Percentiles rank a stretch among this genome's conserved stretches.
phyloP scores from a whole-genome alignment of 1,140 invertebrate genomes.

The Zelostemma sp. region DNA sequence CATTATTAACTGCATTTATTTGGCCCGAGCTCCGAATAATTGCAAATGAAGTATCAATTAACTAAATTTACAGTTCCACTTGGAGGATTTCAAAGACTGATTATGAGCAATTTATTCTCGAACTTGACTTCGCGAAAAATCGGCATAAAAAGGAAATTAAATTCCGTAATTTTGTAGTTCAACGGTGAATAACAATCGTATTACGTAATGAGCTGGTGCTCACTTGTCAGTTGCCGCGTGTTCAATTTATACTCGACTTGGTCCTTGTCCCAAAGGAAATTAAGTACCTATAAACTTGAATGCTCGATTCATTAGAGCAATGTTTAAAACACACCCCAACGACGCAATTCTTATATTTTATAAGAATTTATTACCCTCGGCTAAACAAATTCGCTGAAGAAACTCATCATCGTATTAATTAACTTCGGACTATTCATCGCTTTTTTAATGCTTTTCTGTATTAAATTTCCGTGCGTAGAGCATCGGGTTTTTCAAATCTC shows the following conservation, averaged over 20 bases:
- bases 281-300: conserved; percentile 15
- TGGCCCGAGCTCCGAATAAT: no score
- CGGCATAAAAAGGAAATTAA: neutral
- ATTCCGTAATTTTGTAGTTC: neutral
- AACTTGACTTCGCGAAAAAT: no score
- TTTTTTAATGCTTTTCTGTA: neutral
- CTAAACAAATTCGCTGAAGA: conserved; percentile 26
- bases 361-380: conserved; percentile 13
- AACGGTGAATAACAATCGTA: neutral
- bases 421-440: neutral
- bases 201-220: neutral
- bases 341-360: conserved; percentile 5
- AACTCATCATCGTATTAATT: neutral
- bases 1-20: neutral
- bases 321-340: conserved; percentile 27
- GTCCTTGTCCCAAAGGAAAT: conserved; percentile 31
- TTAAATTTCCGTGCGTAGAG: no score
- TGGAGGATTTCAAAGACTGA: no score
- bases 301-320: conserved; percentile 17
- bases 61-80: no score
- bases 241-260: conserved; percentile 17
- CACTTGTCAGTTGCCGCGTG: conserved; percentile 14
- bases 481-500: no score
- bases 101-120: no score
- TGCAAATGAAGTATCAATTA: no score